These are phyloP conservation scores for Ceratina japonica DNA, from an alignment of 1,140 invertebrate species.

Conservation along the genomic window DNA sequence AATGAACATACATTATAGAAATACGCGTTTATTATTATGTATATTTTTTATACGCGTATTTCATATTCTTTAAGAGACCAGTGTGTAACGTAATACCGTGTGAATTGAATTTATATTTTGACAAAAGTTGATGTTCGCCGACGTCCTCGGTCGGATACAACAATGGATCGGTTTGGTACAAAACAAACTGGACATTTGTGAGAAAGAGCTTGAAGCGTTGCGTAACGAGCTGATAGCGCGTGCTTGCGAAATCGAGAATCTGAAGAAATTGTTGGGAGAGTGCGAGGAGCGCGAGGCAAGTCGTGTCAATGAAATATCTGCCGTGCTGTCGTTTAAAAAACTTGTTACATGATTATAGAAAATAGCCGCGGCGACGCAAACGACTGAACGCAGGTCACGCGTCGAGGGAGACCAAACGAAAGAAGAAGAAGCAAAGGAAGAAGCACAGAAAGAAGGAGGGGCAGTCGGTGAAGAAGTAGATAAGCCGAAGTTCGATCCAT, in stretches of 20 bases:
- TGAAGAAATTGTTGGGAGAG: conserved; percentile 34
- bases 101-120: conserved; percentile 8
- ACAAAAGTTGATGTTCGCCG: conserved; percentile 69
- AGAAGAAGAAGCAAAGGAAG: not conserved
- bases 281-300: not conserved
- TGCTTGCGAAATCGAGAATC: conserved; percentile 46
- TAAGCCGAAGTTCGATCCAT: not conserved
- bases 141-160: conserved; percentile 66
- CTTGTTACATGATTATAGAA: not conserved
- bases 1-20: too few species aligned
- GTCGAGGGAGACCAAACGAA: not conserved
- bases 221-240: conserved; percentile 59
- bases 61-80: not conserved
- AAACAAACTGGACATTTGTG: conserved; percentile 60
- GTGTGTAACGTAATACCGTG: conserved; percentile 13
- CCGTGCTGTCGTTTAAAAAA: not conserved
- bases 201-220: conserved; percentile 53
- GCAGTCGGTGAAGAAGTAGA: not conserved
- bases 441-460: too few species aligned
- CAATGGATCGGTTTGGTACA: conserved; percentile 63
- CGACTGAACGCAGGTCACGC: not conserved
- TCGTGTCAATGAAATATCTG: not conserved
- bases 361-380: not conserved
- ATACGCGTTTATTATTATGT: too few species aligned
- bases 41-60: not conserved